Evolutionary conservation across 2,113 vertebrate species (phyloP).

Genomic region (Scopus umbretta): DNA sequence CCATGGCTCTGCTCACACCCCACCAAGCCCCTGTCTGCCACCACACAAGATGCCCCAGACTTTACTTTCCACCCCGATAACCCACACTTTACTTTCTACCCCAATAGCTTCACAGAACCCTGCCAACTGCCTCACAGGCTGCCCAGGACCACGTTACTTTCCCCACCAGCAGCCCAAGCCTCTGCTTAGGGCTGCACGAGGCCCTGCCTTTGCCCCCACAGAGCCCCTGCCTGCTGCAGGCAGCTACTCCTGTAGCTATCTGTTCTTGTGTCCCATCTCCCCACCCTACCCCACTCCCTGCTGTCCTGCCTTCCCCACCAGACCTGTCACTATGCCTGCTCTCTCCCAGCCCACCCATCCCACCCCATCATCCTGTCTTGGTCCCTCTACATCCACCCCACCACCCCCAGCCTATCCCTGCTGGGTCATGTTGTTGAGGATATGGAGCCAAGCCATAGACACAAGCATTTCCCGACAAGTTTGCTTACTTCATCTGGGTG

Average conservation of each 20-base stretch:
- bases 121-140: neutral
- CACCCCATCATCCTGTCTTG: neutral
- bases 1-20: neutral
- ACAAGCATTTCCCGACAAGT: neutral
- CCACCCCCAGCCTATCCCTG: neutral
- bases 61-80: neutral
- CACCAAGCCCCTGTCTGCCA: neutral
- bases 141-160: neutral
- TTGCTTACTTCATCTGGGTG: neutral
- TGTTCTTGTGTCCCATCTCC: neutral
- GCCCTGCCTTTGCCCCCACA: neutral
- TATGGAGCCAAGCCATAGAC: neutral
- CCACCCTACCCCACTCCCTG: neutral
- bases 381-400: neutral
- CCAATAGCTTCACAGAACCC: neutral
- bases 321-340: too few relatives aligned
- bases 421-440: neutral
- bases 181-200: neutral
- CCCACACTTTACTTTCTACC: neutral
- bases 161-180: neutral
- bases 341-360: neutral
- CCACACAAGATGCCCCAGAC: neutral
- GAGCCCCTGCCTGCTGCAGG: neutral
- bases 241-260: neutral
- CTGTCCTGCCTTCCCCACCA: neutral